These are phyloP conservation scores for Drosophila borealis DNA, from an alignment of 2,888 invertebrate species.

Conservation along the genomic window DNA sequence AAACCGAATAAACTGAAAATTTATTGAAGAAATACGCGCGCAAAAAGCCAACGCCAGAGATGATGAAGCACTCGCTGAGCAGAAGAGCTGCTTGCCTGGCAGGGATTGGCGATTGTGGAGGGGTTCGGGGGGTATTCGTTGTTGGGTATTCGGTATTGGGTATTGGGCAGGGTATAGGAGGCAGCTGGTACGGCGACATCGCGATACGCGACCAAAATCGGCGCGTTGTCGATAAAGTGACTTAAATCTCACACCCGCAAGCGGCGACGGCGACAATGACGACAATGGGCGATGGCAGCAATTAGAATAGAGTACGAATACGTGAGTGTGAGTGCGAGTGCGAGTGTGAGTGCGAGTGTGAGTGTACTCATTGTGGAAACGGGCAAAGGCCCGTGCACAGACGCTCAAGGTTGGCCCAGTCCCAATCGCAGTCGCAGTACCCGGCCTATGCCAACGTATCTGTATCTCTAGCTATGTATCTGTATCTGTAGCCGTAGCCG, in stretches of 20 bases:
- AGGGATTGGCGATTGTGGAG: neutral
- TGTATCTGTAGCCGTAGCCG: slow-evolving; percentile 4
- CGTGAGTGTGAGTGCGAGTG: slow-evolving; percentile 17
- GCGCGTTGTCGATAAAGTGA: slow-evolving; percentile 77
- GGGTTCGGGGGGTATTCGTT: neutral
- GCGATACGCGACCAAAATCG: slow-evolving; percentile 72
- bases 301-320: slow-evolving; percentile 69
- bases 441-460: slow-evolving; percentile 34
- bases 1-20: slow-evolving; percentile 81
- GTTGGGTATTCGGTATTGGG: neutral
- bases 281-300: slow-evolving; percentile 60
- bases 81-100: slow-evolving; percentile 13
- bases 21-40: slow-evolving; percentile 80
- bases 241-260: slow-evolving; percentile 82
- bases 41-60: slow-evolving; percentile 53
- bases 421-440: slow-evolving; percentile 40
- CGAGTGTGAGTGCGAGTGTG: slow-evolving; percentile 11
- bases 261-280: slow-evolving; percentile 34
- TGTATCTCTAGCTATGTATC: slow-evolving; percentile 23
- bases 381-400: slow-evolving; percentile 22
- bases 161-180: slow-evolving; percentile 5
- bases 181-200: slow-evolving; percentile 50
- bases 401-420: slow-evolving; percentile 63
- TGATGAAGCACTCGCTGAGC: slow-evolving; percentile 42
- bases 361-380: slow-evolving; percentile 30